Conservation (phyloP, 2,888 invertebrate genomes). For the Falcaria lacertinaria region DNA sequence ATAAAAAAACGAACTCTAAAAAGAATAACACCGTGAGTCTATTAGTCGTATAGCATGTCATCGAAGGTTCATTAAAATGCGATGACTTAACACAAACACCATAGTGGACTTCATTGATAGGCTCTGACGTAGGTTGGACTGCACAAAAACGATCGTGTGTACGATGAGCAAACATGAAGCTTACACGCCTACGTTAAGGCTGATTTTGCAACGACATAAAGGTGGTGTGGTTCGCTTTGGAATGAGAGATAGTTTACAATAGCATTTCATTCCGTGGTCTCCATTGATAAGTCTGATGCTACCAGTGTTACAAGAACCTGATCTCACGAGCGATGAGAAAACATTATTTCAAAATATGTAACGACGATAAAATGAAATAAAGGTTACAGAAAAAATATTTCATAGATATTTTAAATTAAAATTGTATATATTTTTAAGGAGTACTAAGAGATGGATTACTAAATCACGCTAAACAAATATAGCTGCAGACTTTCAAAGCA, state of each 20-base stretch:
- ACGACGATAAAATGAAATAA: conserved; percentile 1
- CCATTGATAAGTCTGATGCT: conserved; percentile 77
- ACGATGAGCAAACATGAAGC: conserved; percentile 32
- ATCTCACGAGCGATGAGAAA: conserved; percentile 64
- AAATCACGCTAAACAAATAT: too few relatives aligned
- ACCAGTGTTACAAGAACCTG: conserved; percentile 73
- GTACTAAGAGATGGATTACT: too few relatives aligned
- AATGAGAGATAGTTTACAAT: conserved; percentile 70
- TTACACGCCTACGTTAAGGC: conserved; percentile 37
- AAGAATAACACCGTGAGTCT: conserved; percentile 75
- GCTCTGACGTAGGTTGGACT: conserved; percentile 67
- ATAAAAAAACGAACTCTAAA: conserved; percentile 74
- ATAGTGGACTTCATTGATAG: conserved; percentile 79
- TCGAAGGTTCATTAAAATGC: conserved; percentile 78
- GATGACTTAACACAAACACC: conserved; percentile 77
- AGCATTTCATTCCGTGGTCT: conserved; percentile 74
- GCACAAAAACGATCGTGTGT: conserved; percentile 53
- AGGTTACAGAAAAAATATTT: not conserved
- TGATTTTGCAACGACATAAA: conserved; percentile 24
- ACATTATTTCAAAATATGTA: conserved; percentile 37
- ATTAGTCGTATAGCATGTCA: conserved; percentile 78
- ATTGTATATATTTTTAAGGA: too few relatives aligned
- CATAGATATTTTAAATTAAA: too few relatives aligned
- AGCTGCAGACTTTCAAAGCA: not conserved
- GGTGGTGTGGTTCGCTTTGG: conserved; percentile 55